Evolutionary conservation across 2,888 invertebrate species (phyloP).

Genomic region (Xestia sexstrigata): DNA sequence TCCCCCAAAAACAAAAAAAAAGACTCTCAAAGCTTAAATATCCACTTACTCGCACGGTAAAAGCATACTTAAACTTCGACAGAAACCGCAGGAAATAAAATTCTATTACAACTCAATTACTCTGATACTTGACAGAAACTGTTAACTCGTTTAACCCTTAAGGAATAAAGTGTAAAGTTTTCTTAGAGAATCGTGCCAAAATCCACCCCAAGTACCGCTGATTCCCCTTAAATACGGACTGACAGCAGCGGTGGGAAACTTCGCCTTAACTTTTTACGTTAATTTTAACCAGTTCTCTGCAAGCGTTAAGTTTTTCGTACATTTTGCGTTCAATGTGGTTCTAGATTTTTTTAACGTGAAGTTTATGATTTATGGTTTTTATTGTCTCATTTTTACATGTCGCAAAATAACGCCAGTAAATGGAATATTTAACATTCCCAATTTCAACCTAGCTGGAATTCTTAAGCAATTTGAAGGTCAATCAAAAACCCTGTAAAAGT

Average conservation of each 20-base stretch:
- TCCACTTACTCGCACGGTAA: neutral
- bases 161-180: conserved; percentile 54
- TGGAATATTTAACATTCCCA: neutral
- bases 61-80: conserved; percentile 1
- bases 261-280: conserved; percentile 46
- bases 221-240: conserved; percentile 43
- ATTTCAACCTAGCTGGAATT: neutral
- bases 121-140: conserved; percentile 33
- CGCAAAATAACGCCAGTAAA: neutral
- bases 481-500: neutral
- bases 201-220: conserved; percentile 22
- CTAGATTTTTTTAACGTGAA: neutral
- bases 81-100: conserved; percentile 25
- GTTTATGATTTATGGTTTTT: neutral
- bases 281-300: conserved; percentile 29
- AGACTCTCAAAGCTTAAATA: neutral
- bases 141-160: conserved; percentile 46
- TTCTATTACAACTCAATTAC: conserved; percentile 19
- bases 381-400: neutral
- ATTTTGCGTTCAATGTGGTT: neutral
- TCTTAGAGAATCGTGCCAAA: conserved; percentile 48
- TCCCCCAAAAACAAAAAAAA: neutral
- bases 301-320: neutral
- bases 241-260: conserved; percentile 47
- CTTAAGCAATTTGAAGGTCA: neutral